phyloP scores from a whole-genome alignment of 2,113 vertebrate genomes.

The Microtus montanus region DNA sequence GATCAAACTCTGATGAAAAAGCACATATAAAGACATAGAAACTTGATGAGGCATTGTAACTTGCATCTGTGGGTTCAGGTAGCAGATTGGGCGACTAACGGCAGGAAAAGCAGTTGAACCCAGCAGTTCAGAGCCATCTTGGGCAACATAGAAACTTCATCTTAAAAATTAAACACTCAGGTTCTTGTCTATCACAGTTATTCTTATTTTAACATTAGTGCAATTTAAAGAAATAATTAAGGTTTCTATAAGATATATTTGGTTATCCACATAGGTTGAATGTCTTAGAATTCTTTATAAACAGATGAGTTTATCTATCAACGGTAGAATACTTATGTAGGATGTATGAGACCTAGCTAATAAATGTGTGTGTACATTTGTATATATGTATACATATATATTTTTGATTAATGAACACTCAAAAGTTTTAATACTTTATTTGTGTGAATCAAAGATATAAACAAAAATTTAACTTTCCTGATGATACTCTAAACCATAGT shows the following conservation, averaged over 20 bases:
- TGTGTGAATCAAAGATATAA: background rate
- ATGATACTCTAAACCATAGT: background rate
- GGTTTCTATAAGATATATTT: background rate
- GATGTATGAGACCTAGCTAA: background rate
- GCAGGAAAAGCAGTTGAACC: too few species aligned
- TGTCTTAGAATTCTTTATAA: background rate
- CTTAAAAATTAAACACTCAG: background rate
- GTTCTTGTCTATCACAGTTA: background rate
- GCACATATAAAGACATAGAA: background rate
- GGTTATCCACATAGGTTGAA: background rate
- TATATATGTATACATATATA: background rate
- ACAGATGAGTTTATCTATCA: background rate
- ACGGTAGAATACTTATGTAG: too few species aligned
- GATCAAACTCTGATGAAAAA: background rate
- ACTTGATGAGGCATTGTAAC: background rate
- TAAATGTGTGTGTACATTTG: background rate
- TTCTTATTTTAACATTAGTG: background rate
- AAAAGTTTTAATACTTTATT: background rate
- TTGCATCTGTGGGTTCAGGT: rapidly evolving
- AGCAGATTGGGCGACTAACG: background rate
- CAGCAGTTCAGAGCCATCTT: background rate
- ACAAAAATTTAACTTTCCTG: constrained; percentile 22
- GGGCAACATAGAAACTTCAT: background rate
- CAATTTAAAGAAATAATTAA: background rate
- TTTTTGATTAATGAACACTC: background rate